Base-by-base conservation (phyloP, 1,140 invertebrate species). In the Heliconius nattereri region DNA sequence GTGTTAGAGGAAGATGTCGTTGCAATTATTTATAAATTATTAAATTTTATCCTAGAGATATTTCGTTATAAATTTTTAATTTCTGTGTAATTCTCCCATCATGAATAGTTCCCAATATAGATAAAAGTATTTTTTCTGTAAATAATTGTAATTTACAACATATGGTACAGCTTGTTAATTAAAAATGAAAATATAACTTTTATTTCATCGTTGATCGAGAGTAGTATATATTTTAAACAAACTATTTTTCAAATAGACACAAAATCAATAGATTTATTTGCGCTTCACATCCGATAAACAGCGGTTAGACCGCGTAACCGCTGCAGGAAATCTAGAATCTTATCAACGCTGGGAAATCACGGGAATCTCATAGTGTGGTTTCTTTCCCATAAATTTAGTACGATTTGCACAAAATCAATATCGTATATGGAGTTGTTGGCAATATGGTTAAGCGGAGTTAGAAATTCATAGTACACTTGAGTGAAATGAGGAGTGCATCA, bases 391-490 rank as follows among this genome's bases (percentile, higher is more conserved):
- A 90, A 86, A 85, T 86, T 84, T 78, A 73, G 73, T 85, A 85
- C 90, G 88, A 92, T 92, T 92, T 91, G 89, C 80, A 80, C 87
- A 91, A 93, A 93, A 92, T 90, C 89, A 93, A 94, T 94, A 92
- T 92, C 90, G 84, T 84, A 86, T 82, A 79, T 86, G 85, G 85
- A 80, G 86, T 86, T 88, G 87, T 86, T 88, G 78, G 85, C 84
- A 86, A 87, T 90, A 88, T 89, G 85, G 85, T 80, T 87, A 85
- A 80, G 83, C 81, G 84, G 85, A 80, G 82, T 87, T 86, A 88
- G 89, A 88, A 89, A 89, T 87, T 90, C 86, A 78, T 86, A 80
- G 83, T 87, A 84, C 82, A 83, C 79, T 81, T 84, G 82, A 91
- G 90, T 86, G 87, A 89, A 90, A 91, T 94, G 90, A 91, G 88